Base-by-base conservation (phyloP, 2,113 vertebrate genomes). In the Propithecus coquereli region DNA sequence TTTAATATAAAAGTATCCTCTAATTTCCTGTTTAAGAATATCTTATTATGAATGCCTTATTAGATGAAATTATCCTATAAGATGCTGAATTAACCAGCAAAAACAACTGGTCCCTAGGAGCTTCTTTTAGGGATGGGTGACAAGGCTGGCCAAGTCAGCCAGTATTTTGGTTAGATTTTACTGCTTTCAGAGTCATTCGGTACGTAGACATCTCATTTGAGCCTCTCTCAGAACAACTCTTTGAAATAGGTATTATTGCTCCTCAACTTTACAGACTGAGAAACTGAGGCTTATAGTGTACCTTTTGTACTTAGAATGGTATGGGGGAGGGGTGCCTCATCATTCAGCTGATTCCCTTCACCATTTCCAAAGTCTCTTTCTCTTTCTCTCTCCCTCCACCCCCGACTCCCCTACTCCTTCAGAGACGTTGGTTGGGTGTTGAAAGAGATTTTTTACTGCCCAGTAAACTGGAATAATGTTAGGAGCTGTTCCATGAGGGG, bases 11-110 rank as follows among this genome's bases (percentile, higher is more conserved):
- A 89, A 76, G 0, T 83, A 37, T 93, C 18, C 52, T 92, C 40
- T 52, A 20, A 79, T 91, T 90, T 96, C 61, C 88, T 92, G 7
- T 77, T 85, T 94, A 88, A 87, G n/a, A 93, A 43, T 93, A 76
- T 59, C 76, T 88, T 86, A 61, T 43, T 80, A 70, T 68, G n/a
- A 45, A 34, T 22, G 27, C n/a, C 68, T 87, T 92, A 30, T 45
- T 92, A 85, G 27, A 54, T 43, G 13, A 88, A 81, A 76, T 16
- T 37, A 1, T 63, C 22, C n/a, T 71, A 0, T 65, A 83, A 82
- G 23, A 80, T 87, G 77, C 20, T 96, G 43, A 73, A 0, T 61
- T 52, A 88, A 47, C 43, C 27, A 91, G 76, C 70, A 87, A 74
- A 86, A 91, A 76, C 80, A 63, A 92, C 18, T 47, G 37, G 65